Evolutionary conservation across 2,888 invertebrate genomes (phyloP).

Genomic region (Actias luna): DNA sequence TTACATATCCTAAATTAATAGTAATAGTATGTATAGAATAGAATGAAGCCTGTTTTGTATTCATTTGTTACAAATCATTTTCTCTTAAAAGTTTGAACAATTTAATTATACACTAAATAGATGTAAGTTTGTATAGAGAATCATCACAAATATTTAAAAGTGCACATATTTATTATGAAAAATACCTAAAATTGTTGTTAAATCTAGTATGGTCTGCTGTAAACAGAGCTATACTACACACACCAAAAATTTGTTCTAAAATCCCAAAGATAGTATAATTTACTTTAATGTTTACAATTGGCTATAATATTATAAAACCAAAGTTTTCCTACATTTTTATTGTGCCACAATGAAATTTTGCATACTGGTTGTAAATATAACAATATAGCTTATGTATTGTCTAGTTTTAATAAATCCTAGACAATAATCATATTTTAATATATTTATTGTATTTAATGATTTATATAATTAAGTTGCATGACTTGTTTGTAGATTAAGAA

Average conservation of each 20-base stretch:
- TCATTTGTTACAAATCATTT: constrained; percentile 25
- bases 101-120: constrained; percentile 36
- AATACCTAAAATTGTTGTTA: constrained; percentile 26
- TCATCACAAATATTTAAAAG: constrained; percentile 51
- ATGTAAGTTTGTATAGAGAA: constrained; percentile 32
- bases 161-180: constrained; percentile 40
- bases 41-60: not conserved
- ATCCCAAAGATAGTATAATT: constrained; percentile 46
- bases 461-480: constrained; percentile 71
- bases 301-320: constrained; percentile 58
- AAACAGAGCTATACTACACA: constrained; percentile 28
- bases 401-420: constrained; percentile 59
- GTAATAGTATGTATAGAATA: not conserved
- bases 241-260: constrained; percentile 35
- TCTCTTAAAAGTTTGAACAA: constrained; percentile 61
- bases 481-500: constrained; percentile 71
- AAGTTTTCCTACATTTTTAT: constrained; percentile 58
- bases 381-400: constrained; percentile 45
- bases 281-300: constrained; percentile 51
- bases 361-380: constrained; percentile 60
- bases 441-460: constrained; percentile 74
- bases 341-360: constrained; percentile 71
- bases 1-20: constrained; percentile 10
- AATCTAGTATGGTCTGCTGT: constrained; percentile 27
- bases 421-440: constrained; percentile 69